Conservation (phyloP, 2,797 vertebrate genomes). For the Sebastes diploproa region DNA sequence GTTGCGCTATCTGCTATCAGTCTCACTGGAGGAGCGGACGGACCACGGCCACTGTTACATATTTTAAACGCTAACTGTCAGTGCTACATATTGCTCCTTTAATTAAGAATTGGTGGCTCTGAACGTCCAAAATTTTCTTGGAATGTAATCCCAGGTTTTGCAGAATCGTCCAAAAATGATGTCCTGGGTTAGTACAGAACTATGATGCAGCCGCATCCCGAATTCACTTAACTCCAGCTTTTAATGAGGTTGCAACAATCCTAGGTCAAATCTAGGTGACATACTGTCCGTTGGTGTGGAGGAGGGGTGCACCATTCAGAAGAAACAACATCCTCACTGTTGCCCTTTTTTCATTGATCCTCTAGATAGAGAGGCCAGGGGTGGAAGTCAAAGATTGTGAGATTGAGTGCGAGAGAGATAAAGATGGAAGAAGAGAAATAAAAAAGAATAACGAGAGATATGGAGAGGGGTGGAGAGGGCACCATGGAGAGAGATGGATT, state of each 20-base stretch:
- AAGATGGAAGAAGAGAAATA: conserved; percentile 16
- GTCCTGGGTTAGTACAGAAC: neutral
- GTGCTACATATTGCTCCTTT: no score
- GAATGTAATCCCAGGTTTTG: neutral
- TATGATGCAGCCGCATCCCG: neutral
- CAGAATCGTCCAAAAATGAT: neutral
- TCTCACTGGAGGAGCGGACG: no score
- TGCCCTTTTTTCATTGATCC: neutral
- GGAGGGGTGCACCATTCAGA: neutral
- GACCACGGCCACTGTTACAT: no score
- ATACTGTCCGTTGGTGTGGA: neutral
- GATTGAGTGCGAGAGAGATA: conserved; percentile 18
- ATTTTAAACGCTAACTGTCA: no score
- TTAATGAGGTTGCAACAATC: neutral
- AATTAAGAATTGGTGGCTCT: neutral
- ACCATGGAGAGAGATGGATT: conserved; percentile 16
- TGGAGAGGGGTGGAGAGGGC: neutral
- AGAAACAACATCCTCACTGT: neutral
- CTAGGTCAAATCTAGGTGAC: neutral
- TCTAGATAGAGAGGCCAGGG: neutral
- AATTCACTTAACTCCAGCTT: neutral
- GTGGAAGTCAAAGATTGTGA: neutral
- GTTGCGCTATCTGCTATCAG: no score
- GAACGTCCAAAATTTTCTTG: neutral
- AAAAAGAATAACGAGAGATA: conserved; percentile 13